Percentiles rank a stretch among this genome's conserved stretches.
phyloP scores from a whole-genome alignment of 1,140 invertebrate genomes.

The Drosophila ironensis region DNA sequence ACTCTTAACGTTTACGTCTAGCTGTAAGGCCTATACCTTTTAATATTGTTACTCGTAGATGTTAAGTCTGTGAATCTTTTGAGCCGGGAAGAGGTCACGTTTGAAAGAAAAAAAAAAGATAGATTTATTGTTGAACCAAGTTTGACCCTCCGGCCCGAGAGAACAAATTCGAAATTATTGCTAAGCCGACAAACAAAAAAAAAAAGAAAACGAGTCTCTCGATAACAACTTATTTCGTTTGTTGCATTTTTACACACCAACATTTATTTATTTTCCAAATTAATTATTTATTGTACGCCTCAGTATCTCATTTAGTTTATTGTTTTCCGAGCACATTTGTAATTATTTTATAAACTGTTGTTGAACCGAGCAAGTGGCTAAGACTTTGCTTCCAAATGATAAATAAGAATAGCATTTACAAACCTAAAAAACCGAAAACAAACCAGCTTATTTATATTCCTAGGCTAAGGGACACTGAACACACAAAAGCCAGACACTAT shows the following conservation, averaged over 20 bases:
- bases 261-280: slow-evolving; percentile 35
- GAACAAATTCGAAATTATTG: slow-evolving; percentile 21
- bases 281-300: slow-evolving; percentile 41
- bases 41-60: slow-evolving; percentile 42
- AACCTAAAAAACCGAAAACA: too few relatives aligned
- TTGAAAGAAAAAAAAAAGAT: slow-evolving; percentile 14
- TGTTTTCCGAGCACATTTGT: slow-evolving; percentile 13
- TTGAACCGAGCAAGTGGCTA: slow-evolving; percentile 35
- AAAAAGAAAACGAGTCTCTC: not conserved
- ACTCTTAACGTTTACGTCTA: slow-evolving; percentile 12
- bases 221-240: slow-evolving; percentile 10
- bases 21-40: slow-evolving; percentile 26
- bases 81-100: not conserved
- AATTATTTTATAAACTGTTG: slow-evolving; percentile 36
- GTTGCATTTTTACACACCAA: slow-evolving; percentile 24
- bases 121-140: slow-evolving; percentile 37
- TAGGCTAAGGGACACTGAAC: slow-evolving; percentile 11
- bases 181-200: not conserved
- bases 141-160: slow-evolving; percentile 9
- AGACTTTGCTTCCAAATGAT: slow-evolving; percentile 46
- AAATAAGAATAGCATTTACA: slow-evolving; percentile 52
- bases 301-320: slow-evolving; percentile 37
- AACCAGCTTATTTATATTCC: slow-evolving; percentile 26
- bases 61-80: slow-evolving; percentile 2
- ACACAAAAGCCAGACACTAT: slow-evolving; percentile 7